A percentile compares a stretch with the other conserved stretches of the same genome.
phyloP scores from a whole-genome alignment of 2,888 invertebrate species.

The Tiliacea aurago region DNA sequence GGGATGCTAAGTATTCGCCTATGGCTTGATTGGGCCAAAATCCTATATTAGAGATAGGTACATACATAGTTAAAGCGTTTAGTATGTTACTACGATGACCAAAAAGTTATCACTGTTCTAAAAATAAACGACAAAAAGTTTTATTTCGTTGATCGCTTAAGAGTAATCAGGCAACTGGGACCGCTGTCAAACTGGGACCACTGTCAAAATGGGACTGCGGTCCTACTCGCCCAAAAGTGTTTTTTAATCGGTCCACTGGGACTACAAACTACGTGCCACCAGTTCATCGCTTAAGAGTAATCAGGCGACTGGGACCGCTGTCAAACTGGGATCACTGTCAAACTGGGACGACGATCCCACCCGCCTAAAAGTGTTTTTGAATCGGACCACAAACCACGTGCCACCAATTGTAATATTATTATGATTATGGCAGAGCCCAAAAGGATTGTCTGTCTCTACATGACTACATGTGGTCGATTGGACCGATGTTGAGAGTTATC shows the following conservation, averaged over 20 bases:
- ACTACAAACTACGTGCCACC: not conserved
- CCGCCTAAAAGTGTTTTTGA: not conserved
- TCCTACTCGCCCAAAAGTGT: not conserved
- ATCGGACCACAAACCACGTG: not conserved
- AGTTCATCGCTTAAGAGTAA: not conserved
- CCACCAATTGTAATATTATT: too few species aligned
- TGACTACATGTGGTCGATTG: too few species aligned
- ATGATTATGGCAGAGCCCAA: too few species aligned
- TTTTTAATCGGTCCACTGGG: not conserved
- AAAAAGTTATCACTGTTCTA: not conserved
- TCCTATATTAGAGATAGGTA: not conserved
- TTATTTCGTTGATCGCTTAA: not conserved
- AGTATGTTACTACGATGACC: too few species aligned
- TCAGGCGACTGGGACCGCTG: not conserved
- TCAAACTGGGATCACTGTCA: not conserved
- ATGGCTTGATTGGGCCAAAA: not conserved
- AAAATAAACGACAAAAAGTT: not conserved
- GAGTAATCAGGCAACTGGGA: not conserved
- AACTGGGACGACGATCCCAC: not conserved
- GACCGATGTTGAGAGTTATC: too few species aligned
- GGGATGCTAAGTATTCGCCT: conserved; percentile 20
- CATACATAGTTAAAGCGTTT: not conserved
- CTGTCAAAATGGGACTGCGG: not conserved
- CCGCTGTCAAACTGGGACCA: not conserved
- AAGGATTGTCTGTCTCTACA: too few species aligned